Percentiles rank a stretch among this genome's conserved stretches.
These are phyloP conservation scores for Fragum whitleyi DNA, from an alignment of 2,888 invertebrate species.

Conservation along the genomic window DNA sequence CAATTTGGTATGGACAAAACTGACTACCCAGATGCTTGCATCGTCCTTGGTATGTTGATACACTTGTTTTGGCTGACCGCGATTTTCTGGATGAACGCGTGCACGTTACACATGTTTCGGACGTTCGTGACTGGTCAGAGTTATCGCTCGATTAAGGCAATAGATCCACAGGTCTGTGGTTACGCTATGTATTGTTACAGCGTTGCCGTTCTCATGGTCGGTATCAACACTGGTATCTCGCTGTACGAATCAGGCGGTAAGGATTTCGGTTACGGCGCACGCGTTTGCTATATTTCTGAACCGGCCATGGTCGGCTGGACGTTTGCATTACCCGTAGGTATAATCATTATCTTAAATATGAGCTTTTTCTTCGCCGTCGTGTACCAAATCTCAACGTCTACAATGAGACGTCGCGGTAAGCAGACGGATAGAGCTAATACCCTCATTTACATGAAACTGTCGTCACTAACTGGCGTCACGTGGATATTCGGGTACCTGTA, in stretches of 20 bases:
- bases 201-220: constrained; percentile 46
- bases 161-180: constrained; percentile 58
- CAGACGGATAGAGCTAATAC: constrained; percentile 59
- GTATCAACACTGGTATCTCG: constrained; percentile 50
- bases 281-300: constrained; percentile 55
- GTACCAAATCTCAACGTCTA: constrained; percentile 63
- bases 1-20: constrained; percentile 63
- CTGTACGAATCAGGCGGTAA: constrained; percentile 45
- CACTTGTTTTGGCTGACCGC: constrained; percentile 64
- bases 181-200: constrained; percentile 56
- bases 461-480: constrained; percentile 63
- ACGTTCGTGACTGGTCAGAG: constrained; percentile 65
- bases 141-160: constrained; percentile 51
- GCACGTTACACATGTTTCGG: constrained; percentile 67
- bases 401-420: constrained; percentile 60
- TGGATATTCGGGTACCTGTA: constrained; percentile 70
- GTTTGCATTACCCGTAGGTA: constrained; percentile 60
- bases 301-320: constrained; percentile 64
- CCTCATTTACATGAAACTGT: constrained; percentile 66
- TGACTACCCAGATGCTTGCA: constrained; percentile 41
- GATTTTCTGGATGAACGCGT: constrained; percentile 67
- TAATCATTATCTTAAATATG: constrained; percentile 61
- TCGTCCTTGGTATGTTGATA: constrained; percentile 55
- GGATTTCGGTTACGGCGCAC: constrained; percentile 58
- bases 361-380: constrained; percentile 65